These are phyloP conservation scores for Cyclura pinguis DNA, from an alignment of 2,797 vertebrate species.

Conservation along the genomic window DNA sequence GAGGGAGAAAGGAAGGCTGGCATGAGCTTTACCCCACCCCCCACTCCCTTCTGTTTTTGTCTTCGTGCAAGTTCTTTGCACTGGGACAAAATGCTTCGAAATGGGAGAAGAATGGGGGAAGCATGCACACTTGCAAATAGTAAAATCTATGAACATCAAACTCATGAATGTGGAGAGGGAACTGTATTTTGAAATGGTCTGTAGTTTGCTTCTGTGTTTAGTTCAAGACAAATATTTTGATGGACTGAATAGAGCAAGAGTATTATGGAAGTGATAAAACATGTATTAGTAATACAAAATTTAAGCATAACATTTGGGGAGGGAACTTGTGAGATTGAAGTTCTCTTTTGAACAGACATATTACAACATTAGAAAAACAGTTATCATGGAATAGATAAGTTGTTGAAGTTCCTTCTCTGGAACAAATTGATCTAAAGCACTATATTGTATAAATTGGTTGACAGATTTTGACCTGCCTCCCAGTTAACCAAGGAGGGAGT, in stretches of 20 bases:
- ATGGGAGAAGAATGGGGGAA: no score
- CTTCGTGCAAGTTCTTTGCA: no score
- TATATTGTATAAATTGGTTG: neutral
- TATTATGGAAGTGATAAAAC: neutral
- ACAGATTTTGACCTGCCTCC: neutral
- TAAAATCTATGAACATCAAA: no score
- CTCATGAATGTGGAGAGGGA: no score
- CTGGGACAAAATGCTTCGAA: no score
- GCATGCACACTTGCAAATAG: no score
- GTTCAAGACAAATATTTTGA: neutral
- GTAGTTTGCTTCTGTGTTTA: neutral
- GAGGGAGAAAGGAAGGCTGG: no score
- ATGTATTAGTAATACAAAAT: neutral
- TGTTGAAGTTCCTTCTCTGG: neutral
- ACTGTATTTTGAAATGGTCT: neutral
- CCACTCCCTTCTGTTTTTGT: no score
- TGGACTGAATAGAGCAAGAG: neutral
- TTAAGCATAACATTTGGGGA: neutral
- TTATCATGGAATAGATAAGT: neutral
- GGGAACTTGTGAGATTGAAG: neutral
- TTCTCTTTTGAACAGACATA: neutral
- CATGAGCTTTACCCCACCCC: no score
- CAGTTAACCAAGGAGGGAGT: neutral
- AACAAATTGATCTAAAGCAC: neutral
- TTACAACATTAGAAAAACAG: neutral